Conservation (phyloP, 2,113 vertebrate species). For the Oncorhynchus clarkii region DNA sequence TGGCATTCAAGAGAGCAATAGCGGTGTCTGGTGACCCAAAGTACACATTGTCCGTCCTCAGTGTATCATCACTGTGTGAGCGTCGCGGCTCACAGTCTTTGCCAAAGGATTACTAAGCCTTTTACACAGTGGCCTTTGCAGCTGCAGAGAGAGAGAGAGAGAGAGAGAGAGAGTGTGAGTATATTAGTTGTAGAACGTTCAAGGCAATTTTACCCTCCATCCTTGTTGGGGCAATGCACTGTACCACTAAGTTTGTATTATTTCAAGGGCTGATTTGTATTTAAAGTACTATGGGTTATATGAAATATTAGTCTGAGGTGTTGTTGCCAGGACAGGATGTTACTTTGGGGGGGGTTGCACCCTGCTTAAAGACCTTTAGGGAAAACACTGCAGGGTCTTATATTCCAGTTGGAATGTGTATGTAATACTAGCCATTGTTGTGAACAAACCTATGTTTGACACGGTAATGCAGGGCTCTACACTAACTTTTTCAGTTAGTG, state of each 20-base stretch:
- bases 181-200: constrained; percentile 34
- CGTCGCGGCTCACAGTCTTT: constrained; percentile 48
- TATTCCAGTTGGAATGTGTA: background rate
- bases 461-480: constrained; percentile 13
- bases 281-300: too few species aligned
- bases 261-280: too few species aligned
- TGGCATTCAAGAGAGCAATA: constrained; percentile 38
- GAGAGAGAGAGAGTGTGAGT: constrained; percentile 27
- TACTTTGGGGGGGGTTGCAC: background rate
- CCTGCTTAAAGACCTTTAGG: background rate
- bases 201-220: constrained; percentile 21
- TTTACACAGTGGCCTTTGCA: constrained; percentile 55
- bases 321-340: background rate
- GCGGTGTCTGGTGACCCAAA: constrained; percentile 62
- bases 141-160: constrained; percentile 48
- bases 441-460: background rate
- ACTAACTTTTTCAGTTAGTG: too few species aligned
- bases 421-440: background rate
- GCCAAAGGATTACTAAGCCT: constrained; percentile 64
- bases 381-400: background rate
- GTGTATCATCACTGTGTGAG: constrained; percentile 54
- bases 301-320: background rate
- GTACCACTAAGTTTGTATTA: too few species aligned
- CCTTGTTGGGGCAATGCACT: background rate
- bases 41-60: constrained; percentile 51